A percentile compares a stretch with the other conserved stretches of the same genome.
Conservation (phyloP, 1,140 invertebrate genomes). For the Eriosoma lanigerum region DNA sequence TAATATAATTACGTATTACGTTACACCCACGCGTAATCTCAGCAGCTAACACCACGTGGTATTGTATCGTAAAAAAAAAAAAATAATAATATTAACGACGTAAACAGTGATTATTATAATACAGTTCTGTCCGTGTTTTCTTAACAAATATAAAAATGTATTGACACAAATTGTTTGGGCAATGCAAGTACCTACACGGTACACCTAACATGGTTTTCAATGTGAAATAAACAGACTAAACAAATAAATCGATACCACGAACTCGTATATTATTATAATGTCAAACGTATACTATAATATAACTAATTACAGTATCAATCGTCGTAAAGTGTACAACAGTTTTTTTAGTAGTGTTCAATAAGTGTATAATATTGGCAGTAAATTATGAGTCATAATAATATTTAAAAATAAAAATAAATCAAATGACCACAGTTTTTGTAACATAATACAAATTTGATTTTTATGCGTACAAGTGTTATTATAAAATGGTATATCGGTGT, state of each 20-base stretch:
- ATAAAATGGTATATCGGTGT: too few relatives aligned
- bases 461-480: neutral
- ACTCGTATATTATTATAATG: neutral
- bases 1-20: too few relatives aligned
- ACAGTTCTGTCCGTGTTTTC: too few relatives aligned
- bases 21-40: too few relatives aligned
- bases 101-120: too few relatives aligned
- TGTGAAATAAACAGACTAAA: neutral
- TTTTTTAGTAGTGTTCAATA: neutral
- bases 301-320: neutral
- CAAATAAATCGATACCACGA: constrained; percentile 11
- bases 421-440: neutral
- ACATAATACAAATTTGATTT: neutral
- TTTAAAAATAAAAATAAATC: neutral
- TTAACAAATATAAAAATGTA: too few relatives aligned
- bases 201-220: neutral
- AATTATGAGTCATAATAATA: constrained; percentile 13
- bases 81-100: too few relatives aligned
- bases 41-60: too few relatives aligned
- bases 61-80: too few relatives aligned
- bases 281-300: neutral
- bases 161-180: neutral
- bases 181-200: neutral
- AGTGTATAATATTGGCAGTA: neutral
- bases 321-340: neutral